Evolutionary conservation across 2,797 vertebrate genomes (phyloP), one percentile per base, ranked within the genome.

Genomic region (Takifugu ocellatus): DNA sequence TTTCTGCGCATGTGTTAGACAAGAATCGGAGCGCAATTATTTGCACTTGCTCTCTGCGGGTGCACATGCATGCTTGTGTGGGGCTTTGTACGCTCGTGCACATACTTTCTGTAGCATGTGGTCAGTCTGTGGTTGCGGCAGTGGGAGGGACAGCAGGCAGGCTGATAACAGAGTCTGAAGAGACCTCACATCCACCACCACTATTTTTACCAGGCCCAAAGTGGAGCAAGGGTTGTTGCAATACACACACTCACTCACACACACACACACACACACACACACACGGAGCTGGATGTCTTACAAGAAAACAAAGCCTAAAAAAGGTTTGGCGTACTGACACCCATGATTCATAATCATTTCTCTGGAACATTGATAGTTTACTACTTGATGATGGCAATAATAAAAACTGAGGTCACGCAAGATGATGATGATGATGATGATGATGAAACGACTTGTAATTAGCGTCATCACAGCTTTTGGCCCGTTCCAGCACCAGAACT

Each of bases 161-260:
- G 71, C 83, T 83, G 84, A 87, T 90, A 90, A 90, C 88, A 90
- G 88, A 88, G 86, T 89, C 86, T 87, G 83, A 79, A 69, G 68
- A 84, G 81, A 86, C 84, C 82, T 88, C 86, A 87, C 74, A 87
- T 88, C 77, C 85, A 90, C 87, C 88, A 85, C 76, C 79, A 84
- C 88, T 90, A 90, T 90, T 90, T 90, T 85, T 90, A 88, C 82
- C 73, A 12, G 70, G 42, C 64, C 86, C 80, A 84, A 86, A 85
- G 79, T 66, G 74, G 79, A 86, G 67, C 50, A 48, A 69, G 64
- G 68, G 80, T 76, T 55, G 65, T 83, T 82, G 79, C 79, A 67
- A 74, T 39, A 75, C 49, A 66, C 24, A 54, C 54, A 59, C 50
- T 56, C 25, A 63, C 25, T 57, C 55, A 68, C 60, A 72, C 56